Evolutionary conservation across 2,888 invertebrate species (phyloP).

Genomic region (Trichopria drosophilae): DNA sequence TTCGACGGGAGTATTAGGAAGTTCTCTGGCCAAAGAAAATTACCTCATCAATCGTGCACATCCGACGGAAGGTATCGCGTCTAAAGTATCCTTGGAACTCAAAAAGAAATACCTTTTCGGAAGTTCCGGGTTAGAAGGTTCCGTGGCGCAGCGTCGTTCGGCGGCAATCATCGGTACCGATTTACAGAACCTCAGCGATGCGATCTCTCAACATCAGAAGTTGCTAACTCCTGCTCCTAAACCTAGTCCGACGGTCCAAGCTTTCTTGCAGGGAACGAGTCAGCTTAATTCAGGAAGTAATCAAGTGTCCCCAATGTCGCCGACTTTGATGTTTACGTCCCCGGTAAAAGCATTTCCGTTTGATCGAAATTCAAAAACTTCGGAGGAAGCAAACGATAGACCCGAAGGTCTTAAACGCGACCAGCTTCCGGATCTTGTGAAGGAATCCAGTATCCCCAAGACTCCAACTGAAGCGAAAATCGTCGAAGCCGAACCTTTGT

Average conservation of each 20-base stretch:
- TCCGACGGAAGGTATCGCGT: slow-evolving; percentile 85
- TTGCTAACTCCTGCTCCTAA: slow-evolving; percentile 76
- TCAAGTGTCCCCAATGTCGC: slow-evolving; percentile 43
- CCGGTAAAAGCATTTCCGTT: slow-evolving; percentile 36
- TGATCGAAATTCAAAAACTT: slow-evolving; percentile 23
- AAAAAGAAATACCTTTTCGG: slow-evolving; percentile 84
- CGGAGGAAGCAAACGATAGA: slow-evolving; percentile 10
- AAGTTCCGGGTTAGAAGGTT: slow-evolving; percentile 67
- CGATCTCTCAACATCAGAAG: slow-evolving; percentile 87
- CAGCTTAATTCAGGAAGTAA: slow-evolving; percentile 45
- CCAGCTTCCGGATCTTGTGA: slow-evolving; percentile 52
- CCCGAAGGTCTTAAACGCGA: slow-evolving; percentile 19
- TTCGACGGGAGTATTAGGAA: too few species aligned
- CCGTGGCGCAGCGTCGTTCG: slow-evolving; percentile 80
- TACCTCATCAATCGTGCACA: slow-evolving; percentile 80
- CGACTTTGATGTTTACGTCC: slow-evolving; percentile 37
- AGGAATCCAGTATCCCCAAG: slow-evolving; percentile 52
- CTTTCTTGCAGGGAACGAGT: slow-evolving; percentile 63
- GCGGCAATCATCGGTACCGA: slow-evolving; percentile 82
- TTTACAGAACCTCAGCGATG: slow-evolving; percentile 80
- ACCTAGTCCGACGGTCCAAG: slow-evolving; percentile 71
- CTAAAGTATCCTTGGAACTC: slow-evolving; percentile 82
- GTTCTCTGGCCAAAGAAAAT: slow-evolving; percentile 70
- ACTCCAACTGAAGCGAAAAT: slow-evolving; percentile 52
- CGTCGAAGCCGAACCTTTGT: slow-evolving; percentile 35